These are phyloP conservation scores for Nephrotoma guestfalica DNA, from an alignment of 2,888 invertebrate genomes.

Conservation along the genomic window DNA sequence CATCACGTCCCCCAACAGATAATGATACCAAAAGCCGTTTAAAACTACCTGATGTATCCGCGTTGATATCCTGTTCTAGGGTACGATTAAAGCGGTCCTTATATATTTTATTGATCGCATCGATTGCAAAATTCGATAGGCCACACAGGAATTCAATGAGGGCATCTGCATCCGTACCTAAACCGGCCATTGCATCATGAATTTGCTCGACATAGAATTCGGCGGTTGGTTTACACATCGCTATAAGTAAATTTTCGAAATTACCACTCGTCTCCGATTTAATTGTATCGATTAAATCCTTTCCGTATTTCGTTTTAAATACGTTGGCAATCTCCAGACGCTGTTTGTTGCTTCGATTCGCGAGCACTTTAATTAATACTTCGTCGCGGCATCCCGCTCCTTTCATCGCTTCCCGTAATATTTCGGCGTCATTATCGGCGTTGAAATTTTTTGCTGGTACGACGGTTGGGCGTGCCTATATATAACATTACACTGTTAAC, in stretches of 20 bases:
- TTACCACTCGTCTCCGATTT: slow-evolving; percentile 81
- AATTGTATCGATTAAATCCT: slow-evolving; percentile 66
- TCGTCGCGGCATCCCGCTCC: slow-evolving; percentile 82
- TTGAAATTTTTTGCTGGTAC: slow-evolving; percentile 63
- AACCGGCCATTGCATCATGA: slow-evolving; percentile 67
- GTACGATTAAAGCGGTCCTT: slow-evolving; percentile 22
- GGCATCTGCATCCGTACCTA: slow-evolving; percentile 73
- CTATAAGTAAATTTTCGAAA: slow-evolving; percentile 70
- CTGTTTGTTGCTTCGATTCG: slow-evolving; percentile 70
- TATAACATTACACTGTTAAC: background rate
- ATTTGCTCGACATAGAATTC: slow-evolving; percentile 75
- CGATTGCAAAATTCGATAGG: slow-evolving; percentile 70
- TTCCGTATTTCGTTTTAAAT: slow-evolving; percentile 27
- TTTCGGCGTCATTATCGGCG: slow-evolving; percentile 63
- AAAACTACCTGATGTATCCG: slow-evolving; percentile 87
- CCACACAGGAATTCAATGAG: slow-evolving; percentile 83
- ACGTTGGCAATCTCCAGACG: slow-evolving; percentile 37
- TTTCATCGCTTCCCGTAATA: slow-evolving; percentile 81
- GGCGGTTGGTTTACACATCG: slow-evolving; percentile 70
- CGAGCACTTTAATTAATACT: slow-evolving; percentile 70
- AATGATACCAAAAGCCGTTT: slow-evolving; percentile 77
- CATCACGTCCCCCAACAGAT: slow-evolving; percentile 53
- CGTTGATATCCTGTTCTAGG: slow-evolving; percentile 66
- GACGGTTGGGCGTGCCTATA: slow-evolving; percentile 48
- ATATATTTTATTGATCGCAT: slow-evolving; percentile 63